Percentiles rank a stretch among this genome's conserved stretches.
phyloP scores from a whole-genome alignment of 2,888 invertebrate genomes.

The Parnassius smintheus region DNA sequence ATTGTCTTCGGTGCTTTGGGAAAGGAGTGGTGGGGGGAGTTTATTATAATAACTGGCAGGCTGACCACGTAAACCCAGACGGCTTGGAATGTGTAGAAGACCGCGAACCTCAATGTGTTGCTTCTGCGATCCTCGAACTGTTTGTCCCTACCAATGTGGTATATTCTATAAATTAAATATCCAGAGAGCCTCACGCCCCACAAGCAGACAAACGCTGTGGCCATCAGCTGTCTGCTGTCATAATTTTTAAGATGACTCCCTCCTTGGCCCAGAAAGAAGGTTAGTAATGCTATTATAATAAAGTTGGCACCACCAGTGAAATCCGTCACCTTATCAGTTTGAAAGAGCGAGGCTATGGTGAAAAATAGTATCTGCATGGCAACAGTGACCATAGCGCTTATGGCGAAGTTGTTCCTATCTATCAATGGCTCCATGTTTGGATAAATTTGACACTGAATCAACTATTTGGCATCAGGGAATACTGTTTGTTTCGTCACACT shows the following conservation, averaged over 20 bases:
- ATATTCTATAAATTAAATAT: slow-evolving; percentile 93
- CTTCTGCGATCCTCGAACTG: slow-evolving; percentile 94
- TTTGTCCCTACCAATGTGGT: slow-evolving; percentile 94
- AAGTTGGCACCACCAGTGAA: slow-evolving; percentile 97
- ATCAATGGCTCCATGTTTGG: slow-evolving; percentile 85
- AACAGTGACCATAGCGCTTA: slow-evolving; percentile 92
- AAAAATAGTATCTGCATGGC: slow-evolving; percentile 94
- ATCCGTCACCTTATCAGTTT: slow-evolving; percentile 95
- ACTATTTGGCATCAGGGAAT: slow-evolving; percentile 56
- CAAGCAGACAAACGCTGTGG: slow-evolving; percentile 91
- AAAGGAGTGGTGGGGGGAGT: slow-evolving; percentile 90
- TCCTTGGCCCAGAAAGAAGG: slow-evolving; percentile 92
- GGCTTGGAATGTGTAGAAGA: slow-evolving; percentile 95
- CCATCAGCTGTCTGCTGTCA: slow-evolving; percentile 94
- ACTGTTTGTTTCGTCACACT: slow-evolving; percentile 49
- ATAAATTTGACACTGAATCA: slow-evolving; percentile 53
- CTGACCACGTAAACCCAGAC: slow-evolving; percentile 96
- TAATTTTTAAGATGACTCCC: slow-evolving; percentile 87
- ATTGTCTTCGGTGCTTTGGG: slow-evolving; percentile 89
- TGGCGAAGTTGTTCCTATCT: slow-evolving; percentile 92
- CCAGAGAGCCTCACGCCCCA: slow-evolving; percentile 94
- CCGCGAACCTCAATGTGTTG: slow-evolving; percentile 93
- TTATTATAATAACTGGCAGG: slow-evolving; percentile 94
- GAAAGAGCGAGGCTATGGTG: slow-evolving; percentile 90
- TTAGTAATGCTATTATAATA: slow-evolving; percentile 92